Evolutionary conservation across 53 echinoderm and acorn worm species (phyloP), one percentile per base, ranked within the genome.

Genomic region (Holothuria scabra): DNA sequence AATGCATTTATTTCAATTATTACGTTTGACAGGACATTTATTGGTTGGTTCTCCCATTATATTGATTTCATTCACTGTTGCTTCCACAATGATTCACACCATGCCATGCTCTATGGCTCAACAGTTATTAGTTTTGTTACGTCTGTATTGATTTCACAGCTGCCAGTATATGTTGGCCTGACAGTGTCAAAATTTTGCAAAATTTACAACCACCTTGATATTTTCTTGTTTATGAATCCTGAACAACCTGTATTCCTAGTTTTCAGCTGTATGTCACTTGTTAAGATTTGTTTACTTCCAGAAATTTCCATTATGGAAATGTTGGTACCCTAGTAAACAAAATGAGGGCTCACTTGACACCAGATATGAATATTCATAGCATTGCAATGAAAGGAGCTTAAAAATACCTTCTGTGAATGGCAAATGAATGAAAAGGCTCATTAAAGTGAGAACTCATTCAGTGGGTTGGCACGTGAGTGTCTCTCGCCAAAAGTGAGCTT

Each of bases 401-500:
- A 76, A 28, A 76, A 30, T 55, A 76, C 26, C 49, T 49, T 18
- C 29, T 46, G 76, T 52, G 28, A 52, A 46, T 76, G 76, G 76
- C 44, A 76, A 76, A 76, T 76, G 76, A 76, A n/a, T 76, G 76
- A 48, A 48, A 76, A 49, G 76, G 48, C 49, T 76, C 76, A 76
- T 76, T 76, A 76, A 76, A 28, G 44, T 18, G 13, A 76, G 76
- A 76, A 76, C 49, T 48, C 56, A 25, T 76, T 46, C 76, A 48
- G 76, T 52, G 46, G 76, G 76, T n/a, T 32, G 69, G 76, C 76
- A 48, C 49, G 76, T 55, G 76, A n/a, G n/a, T 5, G 41, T 76
- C 29, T 26, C 56, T 76, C 56, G 56, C 56, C 56, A 52, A 52
- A 52, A 52, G 52, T 16, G 18, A 52, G 52, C 52, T 52, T 52